Evolutionary conservation across 2,113 vertebrate species (phyloP), one percentile per base, ranked within the genome.

Genomic region (Pholis gunnellus): DNA sequence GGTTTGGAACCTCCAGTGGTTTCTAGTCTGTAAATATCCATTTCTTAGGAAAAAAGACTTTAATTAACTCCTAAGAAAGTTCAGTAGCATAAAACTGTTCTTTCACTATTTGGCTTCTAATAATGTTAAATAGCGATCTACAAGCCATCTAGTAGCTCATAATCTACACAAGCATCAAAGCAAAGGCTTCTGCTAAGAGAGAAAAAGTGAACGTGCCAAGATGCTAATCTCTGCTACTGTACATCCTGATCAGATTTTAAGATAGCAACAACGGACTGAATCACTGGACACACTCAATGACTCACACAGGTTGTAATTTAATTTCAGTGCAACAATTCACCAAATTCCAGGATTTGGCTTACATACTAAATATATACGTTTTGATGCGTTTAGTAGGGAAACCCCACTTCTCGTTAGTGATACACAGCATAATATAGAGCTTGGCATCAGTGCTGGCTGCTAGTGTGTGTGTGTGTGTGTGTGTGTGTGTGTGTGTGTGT

Each of bases 341-440:
- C 13, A 74, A 31, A 68, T 38, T 63, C 29, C 48, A 11, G 36
- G 14, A 38, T 72, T 66, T 70, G 56, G 40, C 20, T 36, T 29
- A 6, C 46, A 36, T 46, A 46, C 31, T 17, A 57, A 68, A 27
- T 54, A 5, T 38, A 11, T 68, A 50, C 15, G 18, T 86, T 86
- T 90, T 64, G 9, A 75, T 66, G 31, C 69, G 34, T 77, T 77
- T 34, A 54, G 75, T 63, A 65, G 75, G 82, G 85, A 82, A 91
- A 79, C 38, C 79, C 83, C 88, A 56, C 71, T 72, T 48, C 27
- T 60, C 63, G 34, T 36, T 6, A 38, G 20, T 74, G 50, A 86
- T 64, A 57, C 76, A 69, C 36, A 38, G 75, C 56, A 72, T 82
- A 82, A 75, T 80, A 20, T 50, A 54, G 48, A 75, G 57, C 38